Evolutionary conservation across 2,797 vertebrate genomes (phyloP).

Genomic region (Protonibea diacanthus): DNA sequence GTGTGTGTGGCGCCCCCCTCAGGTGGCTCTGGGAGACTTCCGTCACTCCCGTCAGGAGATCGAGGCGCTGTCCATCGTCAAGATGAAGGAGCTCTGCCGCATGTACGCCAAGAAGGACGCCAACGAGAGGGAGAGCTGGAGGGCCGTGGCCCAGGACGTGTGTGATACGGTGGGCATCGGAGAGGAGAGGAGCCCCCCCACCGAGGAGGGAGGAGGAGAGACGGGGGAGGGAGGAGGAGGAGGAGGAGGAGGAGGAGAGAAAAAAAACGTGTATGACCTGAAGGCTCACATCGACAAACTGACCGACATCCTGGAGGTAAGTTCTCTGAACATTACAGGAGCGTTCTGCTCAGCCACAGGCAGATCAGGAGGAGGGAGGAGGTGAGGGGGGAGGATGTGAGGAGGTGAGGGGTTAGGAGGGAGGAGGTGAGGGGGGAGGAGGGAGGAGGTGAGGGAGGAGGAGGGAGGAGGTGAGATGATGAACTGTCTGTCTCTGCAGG

Average conservation of each 20-base stretch:
- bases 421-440: too few species aligned
- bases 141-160: conserved; percentile 90
- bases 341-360: too few species aligned
- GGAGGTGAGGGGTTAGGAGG: too few species aligned
- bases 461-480: too few species aligned
- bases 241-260: conserved; percentile 71
- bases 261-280: conserved; percentile 86
- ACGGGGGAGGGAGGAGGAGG: conserved; percentile 40
- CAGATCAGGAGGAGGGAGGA: too few species aligned
- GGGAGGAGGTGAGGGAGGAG: too few species aligned
- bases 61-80: conserved; percentile 91
- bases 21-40: conserved; percentile 92
- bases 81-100: conserved; percentile 92
- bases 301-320: conserved; percentile 89
- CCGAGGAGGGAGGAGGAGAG: conserved; percentile 62
- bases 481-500: conserved; percentile 59
- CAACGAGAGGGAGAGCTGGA: conserved; percentile 88
- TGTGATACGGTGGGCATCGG: conserved; percentile 92
- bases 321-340: conserved; percentile 7
- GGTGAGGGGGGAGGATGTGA: too few species aligned
- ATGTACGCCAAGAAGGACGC: conserved; percentile 88
- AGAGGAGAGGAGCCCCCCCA: conserved; percentile 76
- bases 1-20: conserved; percentile 51
- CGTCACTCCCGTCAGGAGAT: conserved; percentile 90
- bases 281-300: conserved; percentile 93